Conservation (phyloP, 2,888 invertebrate genomes). For the Drosophila rellima region DNA sequence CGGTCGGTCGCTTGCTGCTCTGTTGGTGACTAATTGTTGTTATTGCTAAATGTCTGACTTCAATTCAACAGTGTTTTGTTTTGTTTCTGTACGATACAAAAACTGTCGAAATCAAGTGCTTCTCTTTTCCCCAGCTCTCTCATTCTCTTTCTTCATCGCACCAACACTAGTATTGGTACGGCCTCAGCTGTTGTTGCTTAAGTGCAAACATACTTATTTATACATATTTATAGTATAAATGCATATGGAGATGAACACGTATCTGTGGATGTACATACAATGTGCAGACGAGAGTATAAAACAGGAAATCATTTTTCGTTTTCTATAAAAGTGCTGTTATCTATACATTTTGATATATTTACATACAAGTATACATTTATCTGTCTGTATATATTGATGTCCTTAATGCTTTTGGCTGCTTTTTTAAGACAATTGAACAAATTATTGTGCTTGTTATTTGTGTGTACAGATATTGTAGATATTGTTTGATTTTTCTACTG, state of each 20-base stretch:
- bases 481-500: constrained; percentile 14
- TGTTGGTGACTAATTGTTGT: constrained; percentile 55
- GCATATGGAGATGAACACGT: constrained; percentile 1
- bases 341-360: not conserved
- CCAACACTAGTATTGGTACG: constrained; percentile 6
- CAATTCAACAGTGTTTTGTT: constrained; percentile 43
- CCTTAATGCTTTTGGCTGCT: not conserved
- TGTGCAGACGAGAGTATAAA: constrained; percentile 35
- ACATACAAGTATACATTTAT: too few relatives aligned
- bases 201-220: constrained; percentile 2
- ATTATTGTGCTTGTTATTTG: not conserved
- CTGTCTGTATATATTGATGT: not conserved
- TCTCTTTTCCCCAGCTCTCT: constrained; percentile 8
- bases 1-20: constrained; percentile 21
- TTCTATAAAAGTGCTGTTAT: constrained; percentile 4
- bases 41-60: constrained; percentile 44
- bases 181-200: constrained; percentile 33
- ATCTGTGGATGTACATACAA: not conserved
- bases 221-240: not conserved
- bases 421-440: constrained; percentile 4
- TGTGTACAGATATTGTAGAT: constrained; percentile 10
- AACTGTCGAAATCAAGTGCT: constrained; percentile 39
- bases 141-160: constrained; percentile 1
- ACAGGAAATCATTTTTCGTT: constrained; percentile 69
- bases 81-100: constrained; percentile 31